phyloP scores from a whole-genome alignment of 92 coral and sea anemone genomes.

The Nematostella vectensis region DNA sequence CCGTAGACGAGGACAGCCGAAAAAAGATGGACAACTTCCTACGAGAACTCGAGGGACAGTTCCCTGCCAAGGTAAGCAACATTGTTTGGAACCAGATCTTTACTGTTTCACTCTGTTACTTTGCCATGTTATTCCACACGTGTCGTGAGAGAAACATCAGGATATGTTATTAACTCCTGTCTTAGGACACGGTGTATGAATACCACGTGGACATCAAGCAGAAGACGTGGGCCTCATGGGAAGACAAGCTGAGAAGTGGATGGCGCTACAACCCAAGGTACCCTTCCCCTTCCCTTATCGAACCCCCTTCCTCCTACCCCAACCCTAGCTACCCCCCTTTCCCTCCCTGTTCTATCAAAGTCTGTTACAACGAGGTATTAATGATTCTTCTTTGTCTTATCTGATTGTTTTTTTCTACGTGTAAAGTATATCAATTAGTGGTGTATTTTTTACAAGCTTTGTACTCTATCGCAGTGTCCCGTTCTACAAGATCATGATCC shows the following conservation, averaged over 20 bases:
- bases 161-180: neutral
- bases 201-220: conserved; percentile 95
- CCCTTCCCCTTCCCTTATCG: neutral
- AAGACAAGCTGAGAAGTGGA: conserved; percentile 92
- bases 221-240: conserved; percentile 96
- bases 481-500: conserved; percentile 98
- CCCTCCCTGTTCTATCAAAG: neutral
- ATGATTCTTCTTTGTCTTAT: too few species aligned
- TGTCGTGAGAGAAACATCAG: neutral
- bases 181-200: conserved; percentile 94
- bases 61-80: conserved; percentile 87
- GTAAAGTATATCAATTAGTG: too few species aligned
- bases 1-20: conserved; percentile 98
- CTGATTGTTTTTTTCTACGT: too few species aligned
- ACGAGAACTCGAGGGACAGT: conserved; percentile 96
- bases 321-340: neutral
- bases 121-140: neutral
- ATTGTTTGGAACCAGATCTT: neutral
- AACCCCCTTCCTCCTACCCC: neutral
- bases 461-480: conserved; percentile 40
- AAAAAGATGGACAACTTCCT: conserved; percentile 99
- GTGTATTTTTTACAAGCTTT: too few species aligned
- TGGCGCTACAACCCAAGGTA: conserved; percentile 99
- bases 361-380: too few species aligned
- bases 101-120: neutral